Conservation (phyloP, 2,797 vertebrate genomes). For the Melanotaenia maccullochi region DNA sequence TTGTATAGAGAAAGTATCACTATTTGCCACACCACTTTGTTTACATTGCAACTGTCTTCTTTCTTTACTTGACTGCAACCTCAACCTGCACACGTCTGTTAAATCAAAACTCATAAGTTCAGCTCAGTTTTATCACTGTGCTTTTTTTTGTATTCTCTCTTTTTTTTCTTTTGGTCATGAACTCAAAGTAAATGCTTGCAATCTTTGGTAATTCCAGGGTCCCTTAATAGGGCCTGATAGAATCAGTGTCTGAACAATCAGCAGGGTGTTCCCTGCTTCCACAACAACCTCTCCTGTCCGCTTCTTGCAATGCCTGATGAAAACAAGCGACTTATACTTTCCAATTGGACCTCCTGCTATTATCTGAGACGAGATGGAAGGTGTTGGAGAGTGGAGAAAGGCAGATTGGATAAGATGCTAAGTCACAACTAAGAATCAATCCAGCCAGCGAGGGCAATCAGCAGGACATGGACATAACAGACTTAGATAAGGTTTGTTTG, state of each 20-base stretch:
- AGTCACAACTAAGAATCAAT: constrained; percentile 62
- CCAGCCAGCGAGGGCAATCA: constrained; percentile 46
- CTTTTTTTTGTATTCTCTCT: background rate
- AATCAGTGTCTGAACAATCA: constrained; percentile 71
- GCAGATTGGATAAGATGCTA: constrained; percentile 47
- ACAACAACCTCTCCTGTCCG: constrained; percentile 42
- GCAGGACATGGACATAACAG: constrained; percentile 36
- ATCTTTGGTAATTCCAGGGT: constrained; percentile 45
- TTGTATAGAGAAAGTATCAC: constrained; percentile 19
- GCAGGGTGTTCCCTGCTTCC: constrained; percentile 57
- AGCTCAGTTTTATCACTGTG: constrained; percentile 37
- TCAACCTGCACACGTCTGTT: constrained; percentile 53
- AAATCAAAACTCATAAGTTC: constrained; percentile 44
- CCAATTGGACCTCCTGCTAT: constrained; percentile 68
- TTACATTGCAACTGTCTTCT: constrained; percentile 25
- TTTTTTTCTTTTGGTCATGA: constrained; percentile 8
- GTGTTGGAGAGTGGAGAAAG: constrained; percentile 15
- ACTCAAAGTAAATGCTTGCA: constrained; percentile 58
- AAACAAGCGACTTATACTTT: constrained; percentile 66
- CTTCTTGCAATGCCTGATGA: constrained; percentile 47
- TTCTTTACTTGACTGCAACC: constrained; percentile 45
- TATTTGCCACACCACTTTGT: constrained; percentile 32
- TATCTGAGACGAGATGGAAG: constrained; percentile 38
- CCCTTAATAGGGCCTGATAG: constrained; percentile 66
- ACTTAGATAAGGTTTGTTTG: constrained; percentile 57